A percentile compares a stretch with the other conserved stretches of the same genome.
phyloP scores from a whole-genome alignment of 2,113 vertebrate genomes.

The Misgurnus anguillicaudatus region DNA sequence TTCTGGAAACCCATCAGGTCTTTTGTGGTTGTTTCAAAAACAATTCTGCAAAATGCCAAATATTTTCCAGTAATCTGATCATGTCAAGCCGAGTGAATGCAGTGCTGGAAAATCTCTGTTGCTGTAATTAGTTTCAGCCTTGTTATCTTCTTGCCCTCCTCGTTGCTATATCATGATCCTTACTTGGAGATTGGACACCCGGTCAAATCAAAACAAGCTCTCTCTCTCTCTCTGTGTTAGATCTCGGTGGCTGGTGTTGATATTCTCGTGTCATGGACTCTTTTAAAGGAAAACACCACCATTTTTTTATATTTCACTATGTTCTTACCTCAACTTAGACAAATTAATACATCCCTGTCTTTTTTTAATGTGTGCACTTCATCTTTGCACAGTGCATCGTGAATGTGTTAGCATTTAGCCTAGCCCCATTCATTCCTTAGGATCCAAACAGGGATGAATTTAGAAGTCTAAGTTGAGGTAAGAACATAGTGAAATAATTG shows the following conservation, averaged over 20 bases:
- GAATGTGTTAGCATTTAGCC: too few relatives aligned
- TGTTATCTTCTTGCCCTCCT: constrained; percentile 22
- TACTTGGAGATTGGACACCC: constrained; percentile 5
- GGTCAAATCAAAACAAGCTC: constrained; percentile 37
- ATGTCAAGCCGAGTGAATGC: neutral
- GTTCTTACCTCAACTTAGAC: too few relatives aligned
- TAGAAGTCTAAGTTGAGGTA: too few relatives aligned
- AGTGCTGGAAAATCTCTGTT: constrained; percentile 5
- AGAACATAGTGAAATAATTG: too few relatives aligned
- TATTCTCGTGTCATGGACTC: constrained; percentile 1
- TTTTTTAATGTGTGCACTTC: too few relatives aligned
- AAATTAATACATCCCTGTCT: too few relatives aligned
- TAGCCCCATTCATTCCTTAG: too few relatives aligned
- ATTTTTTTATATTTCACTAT: too few relatives aligned
- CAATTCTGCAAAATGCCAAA: constrained; percentile 1
- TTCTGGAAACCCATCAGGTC: neutral
- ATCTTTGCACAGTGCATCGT: too few relatives aligned
- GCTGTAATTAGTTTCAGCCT: constrained; percentile 29
- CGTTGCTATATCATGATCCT: constrained; percentile 1
- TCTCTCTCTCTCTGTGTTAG: constrained; percentile 10
- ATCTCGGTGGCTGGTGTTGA: constrained; percentile 1
- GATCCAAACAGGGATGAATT: too few relatives aligned
- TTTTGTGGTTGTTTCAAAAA: neutral
- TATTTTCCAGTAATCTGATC: constrained; percentile 17
- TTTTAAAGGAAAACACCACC: too few relatives aligned